A percentile compares a stretch with the other conserved stretches of the same genome.
Conservation (phyloP, 2,888 invertebrate genomes). For the Agrotis puta region DNA sequence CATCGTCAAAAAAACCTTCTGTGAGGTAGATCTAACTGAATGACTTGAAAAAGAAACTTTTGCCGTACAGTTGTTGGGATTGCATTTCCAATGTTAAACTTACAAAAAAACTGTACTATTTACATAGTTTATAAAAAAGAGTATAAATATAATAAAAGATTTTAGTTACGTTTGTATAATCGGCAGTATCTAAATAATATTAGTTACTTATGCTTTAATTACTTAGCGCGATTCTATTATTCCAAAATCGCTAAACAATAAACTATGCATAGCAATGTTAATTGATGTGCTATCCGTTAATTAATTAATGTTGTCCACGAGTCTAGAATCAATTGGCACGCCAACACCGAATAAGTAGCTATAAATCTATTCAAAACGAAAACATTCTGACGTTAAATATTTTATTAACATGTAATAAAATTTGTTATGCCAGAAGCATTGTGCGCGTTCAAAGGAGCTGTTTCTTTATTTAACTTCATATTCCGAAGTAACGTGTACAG, state of each 20-base stretch:
- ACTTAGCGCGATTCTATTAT: constrained; percentile 21
- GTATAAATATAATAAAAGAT: background rate
- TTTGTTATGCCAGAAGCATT: constrained; percentile 60
- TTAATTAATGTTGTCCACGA: constrained; percentile 44
- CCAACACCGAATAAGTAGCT: constrained; percentile 17
- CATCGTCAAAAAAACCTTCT: constrained; percentile 11
- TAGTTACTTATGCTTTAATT: constrained; percentile 5
- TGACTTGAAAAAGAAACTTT: constrained; percentile 6
- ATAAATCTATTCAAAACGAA: constrained; percentile 42
- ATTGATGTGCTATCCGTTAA: constrained; percentile 38
- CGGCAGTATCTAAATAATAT: too few species aligned
- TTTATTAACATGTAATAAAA: constrained; percentile 60
- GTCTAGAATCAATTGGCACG: constrained; percentile 50
- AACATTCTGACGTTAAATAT: constrained; percentile 51
- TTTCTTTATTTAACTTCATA: constrained; percentile 74
- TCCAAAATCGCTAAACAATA: constrained; percentile 25
- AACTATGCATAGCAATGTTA: constrained; percentile 34
- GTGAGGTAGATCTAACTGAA: constrained; percentile 18
- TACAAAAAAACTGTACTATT: background rate
- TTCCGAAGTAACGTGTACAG: constrained; percentile 72
- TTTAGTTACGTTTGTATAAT: background rate
- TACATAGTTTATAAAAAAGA: constrained; percentile 1
- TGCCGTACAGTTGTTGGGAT: constrained; percentile 10
- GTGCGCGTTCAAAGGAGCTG: constrained; percentile 49
- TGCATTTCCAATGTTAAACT: constrained; percentile 14